Conservation (phyloP, 1,140 invertebrate genomes). For the Leguminivora glycinivorella region DNA sequence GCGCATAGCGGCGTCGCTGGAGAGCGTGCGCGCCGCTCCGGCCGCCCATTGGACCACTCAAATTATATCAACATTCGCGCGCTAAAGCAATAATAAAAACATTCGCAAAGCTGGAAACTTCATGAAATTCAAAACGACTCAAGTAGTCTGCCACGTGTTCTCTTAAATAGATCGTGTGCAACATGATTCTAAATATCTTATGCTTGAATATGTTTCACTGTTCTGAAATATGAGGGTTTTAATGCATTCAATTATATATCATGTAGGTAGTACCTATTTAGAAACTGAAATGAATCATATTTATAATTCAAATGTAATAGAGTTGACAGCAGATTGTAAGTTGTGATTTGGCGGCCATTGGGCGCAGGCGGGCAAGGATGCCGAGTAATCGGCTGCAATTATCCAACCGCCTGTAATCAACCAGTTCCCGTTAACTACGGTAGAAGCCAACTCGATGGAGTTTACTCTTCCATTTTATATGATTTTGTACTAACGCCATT, state of each 20-base stretch:
- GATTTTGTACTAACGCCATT: neutral
- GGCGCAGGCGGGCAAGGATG: neutral
- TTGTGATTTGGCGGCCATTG: neutral
- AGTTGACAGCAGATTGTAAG: neutral
- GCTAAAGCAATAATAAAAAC: conserved; percentile 1
- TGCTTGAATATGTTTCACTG: too few species aligned
- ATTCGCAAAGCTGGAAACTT: conserved; percentile 3
- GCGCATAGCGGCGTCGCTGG: neutral
- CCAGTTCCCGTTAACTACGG: neutral
- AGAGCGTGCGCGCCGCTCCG: neutral
- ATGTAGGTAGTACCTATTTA: too few species aligned
- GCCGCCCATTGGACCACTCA: neutral
- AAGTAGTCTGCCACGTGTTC: neutral
- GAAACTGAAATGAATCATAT: too few species aligned
- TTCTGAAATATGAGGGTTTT: neutral
- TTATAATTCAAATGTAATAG: too few species aligned
- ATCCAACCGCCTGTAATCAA: neutral
- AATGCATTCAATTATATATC: too few species aligned
- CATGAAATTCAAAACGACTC: neutral
- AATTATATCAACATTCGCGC: neutral
- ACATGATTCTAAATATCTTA: neutral
- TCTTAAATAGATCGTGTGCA: neutral
- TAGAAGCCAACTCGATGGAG: neutral
- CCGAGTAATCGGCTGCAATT: neutral
- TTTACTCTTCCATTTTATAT: too few species aligned